Conservation (phyloP, 1,140 invertebrate species). For the Solen grandis region DNA sequence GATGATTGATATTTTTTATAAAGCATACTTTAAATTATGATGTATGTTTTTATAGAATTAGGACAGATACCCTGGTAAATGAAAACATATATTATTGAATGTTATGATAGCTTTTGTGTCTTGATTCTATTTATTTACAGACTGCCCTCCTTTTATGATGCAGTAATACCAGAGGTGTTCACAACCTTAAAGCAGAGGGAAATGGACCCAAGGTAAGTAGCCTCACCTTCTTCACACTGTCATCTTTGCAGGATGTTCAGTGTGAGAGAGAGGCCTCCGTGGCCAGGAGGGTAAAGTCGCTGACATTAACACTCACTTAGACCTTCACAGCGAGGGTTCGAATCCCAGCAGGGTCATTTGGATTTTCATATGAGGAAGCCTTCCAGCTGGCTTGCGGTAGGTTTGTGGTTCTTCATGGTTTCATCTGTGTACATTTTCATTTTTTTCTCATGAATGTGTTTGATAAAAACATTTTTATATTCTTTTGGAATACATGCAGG, state of each 20-base stretch:
- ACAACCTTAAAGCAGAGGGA: conserved; percentile 65
- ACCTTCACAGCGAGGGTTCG: too few relatives aligned
- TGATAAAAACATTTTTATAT: too few relatives aligned
- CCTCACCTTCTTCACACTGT: neutral
- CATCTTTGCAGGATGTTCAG: neutral
- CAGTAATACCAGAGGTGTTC: conserved; percentile 72
- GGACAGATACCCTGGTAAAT: too few relatives aligned
- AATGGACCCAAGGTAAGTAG: conserved; percentile 65
- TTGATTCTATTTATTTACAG: conserved; percentile 42
- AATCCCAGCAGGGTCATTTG: too few relatives aligned
- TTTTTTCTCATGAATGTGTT: too few relatives aligned
- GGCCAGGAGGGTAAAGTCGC: neutral
- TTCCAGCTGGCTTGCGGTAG: neutral
- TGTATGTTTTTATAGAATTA: neutral
- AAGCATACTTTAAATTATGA: neutral
- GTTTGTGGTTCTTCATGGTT: too few relatives aligned
- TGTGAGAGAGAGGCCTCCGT: neutral
- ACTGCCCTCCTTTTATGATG: conserved; percentile 78
- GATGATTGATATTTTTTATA: neutral
- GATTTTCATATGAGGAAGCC: neutral
- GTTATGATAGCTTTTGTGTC: too few relatives aligned
- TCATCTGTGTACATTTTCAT: too few relatives aligned
- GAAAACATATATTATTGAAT: too few relatives aligned
- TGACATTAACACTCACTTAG: neutral
- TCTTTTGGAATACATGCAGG: too few relatives aligned